Conservation (phyloP, 2,797 vertebrate genomes). For the Protosalanx chinensis region DNA sequence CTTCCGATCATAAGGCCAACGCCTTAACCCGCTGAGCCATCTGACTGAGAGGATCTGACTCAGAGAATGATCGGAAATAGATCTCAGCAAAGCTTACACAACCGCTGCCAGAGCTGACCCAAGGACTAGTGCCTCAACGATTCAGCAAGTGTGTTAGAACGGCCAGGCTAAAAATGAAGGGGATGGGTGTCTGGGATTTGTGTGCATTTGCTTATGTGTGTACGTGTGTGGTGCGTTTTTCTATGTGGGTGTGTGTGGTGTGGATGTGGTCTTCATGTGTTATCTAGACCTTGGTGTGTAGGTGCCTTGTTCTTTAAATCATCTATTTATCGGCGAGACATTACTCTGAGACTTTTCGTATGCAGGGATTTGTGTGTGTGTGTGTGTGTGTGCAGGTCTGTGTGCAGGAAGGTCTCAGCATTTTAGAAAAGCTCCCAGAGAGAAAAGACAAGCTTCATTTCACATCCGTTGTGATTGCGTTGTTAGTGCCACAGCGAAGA, state of each 20-base stretch:
- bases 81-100: conserved; percentile 53
- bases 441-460: not conserved
- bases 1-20: too few relatives aligned
- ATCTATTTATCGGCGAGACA: not conserved
- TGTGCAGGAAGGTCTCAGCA: not conserved
- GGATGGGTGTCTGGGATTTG: conserved; percentile 29
- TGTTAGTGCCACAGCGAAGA: not conserved
- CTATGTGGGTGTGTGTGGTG: conserved; percentile 1
- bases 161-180: conserved; percentile 36
- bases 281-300: not conserved
- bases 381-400: not conserved
- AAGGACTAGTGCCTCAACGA: conserved; percentile 38
- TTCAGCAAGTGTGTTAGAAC: conserved; percentile 36
- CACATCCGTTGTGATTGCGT: not conserved
- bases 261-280: not conserved
- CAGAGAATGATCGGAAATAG: conserved; percentile 39
- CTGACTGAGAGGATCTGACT: too few relatives aligned
- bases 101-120: conserved; percentile 45
- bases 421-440: not conserved
- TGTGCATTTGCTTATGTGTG: not conserved
- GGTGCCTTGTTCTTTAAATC: not conserved
- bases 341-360: not conserved
- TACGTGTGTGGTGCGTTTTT: not conserved
- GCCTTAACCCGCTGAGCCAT: too few relatives aligned
- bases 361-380: not conserved